A percentile compares a stretch with the other conserved stretches of the same genome.
phyloP scores from a whole-genome alignment of 2,797 vertebrate genomes.

The Esox masquinongy region DNA sequence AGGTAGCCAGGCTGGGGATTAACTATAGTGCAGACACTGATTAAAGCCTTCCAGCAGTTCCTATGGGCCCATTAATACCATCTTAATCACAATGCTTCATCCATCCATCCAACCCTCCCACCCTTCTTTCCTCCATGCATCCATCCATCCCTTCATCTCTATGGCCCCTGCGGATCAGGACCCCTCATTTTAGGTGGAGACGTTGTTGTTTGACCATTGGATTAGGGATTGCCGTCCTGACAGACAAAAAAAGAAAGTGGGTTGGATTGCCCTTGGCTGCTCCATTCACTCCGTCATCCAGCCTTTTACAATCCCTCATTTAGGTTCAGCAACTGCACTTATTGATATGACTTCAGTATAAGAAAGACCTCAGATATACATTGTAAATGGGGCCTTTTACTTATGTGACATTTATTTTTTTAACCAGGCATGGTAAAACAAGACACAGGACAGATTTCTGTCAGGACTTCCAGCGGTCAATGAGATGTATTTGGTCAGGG shows the following conservation, averaged over 20 bases:
- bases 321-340: neutral
- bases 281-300: constrained; percentile 26
- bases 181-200: constrained; percentile 76
- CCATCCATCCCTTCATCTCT: constrained; percentile 64
- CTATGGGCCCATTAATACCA: constrained; percentile 83
- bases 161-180: constrained; percentile 75
- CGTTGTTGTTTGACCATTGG: constrained; percentile 76
- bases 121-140: too few species aligned
- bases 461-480: neutral
- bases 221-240: constrained; percentile 63
- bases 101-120: constrained; percentile 43
- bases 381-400: neutral
- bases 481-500: neutral
- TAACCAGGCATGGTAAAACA: neutral
- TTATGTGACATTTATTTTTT: neutral
- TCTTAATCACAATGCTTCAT: constrained; percentile 85
- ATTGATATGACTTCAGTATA: neutral
- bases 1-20: constrained; percentile 68
- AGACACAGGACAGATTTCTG: neutral
- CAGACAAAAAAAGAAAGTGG: constrained; percentile 54
- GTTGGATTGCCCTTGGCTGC: constrained; percentile 49
- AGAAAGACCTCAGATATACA: neutral
- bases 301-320: constrained; percentile 10
- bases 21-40: constrained; percentile 80
- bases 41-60: constrained; percentile 82